Conservation (phyloP, 1,140 invertebrate species). For the Pararge aegeria region DNA sequence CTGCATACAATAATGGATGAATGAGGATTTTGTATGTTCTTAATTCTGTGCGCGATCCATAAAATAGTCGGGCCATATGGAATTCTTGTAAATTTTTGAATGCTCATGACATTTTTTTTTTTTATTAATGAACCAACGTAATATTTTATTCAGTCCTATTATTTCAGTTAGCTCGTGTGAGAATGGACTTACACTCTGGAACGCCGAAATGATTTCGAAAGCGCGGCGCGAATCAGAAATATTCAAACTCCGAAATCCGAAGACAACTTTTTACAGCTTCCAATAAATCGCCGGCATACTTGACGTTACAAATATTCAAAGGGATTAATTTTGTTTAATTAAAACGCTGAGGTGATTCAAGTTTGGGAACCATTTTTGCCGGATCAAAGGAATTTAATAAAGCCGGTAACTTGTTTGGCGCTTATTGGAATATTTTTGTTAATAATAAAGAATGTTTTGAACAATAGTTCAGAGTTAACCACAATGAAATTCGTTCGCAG, state of each 20-base stretch:
- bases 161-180: too few species aligned
- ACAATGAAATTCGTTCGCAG: too few species aligned
- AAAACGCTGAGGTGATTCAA: constrained; percentile 42
- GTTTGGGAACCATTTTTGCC: constrained; percentile 36
- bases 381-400: constrained; percentile 42
- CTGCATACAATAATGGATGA: too few species aligned
- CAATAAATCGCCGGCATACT: constrained; percentile 42
- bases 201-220: not conserved
- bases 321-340: constrained; percentile 43
- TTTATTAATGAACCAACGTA: too few species aligned
- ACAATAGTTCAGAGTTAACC: not conserved
- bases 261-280: constrained; percentile 33
- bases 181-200: not conserved
- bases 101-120: too few species aligned
- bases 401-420: constrained; percentile 24
- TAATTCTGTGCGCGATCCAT: too few species aligned
- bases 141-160: too few species aligned
- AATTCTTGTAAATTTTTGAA: too few species aligned
- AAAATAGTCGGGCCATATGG: too few species aligned
- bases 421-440: constrained; percentile 40
- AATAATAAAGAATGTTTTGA: constrained; percentile 31
- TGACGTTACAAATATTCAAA: constrained; percentile 34
- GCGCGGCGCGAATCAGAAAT: constrained; percentile 3
- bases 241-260: constrained; percentile 7
- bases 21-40: too few species aligned